Evolutionary conservation across 2,888 invertebrate genomes (phyloP).

Genomic region (Leptogaster cylindrica): DNA sequence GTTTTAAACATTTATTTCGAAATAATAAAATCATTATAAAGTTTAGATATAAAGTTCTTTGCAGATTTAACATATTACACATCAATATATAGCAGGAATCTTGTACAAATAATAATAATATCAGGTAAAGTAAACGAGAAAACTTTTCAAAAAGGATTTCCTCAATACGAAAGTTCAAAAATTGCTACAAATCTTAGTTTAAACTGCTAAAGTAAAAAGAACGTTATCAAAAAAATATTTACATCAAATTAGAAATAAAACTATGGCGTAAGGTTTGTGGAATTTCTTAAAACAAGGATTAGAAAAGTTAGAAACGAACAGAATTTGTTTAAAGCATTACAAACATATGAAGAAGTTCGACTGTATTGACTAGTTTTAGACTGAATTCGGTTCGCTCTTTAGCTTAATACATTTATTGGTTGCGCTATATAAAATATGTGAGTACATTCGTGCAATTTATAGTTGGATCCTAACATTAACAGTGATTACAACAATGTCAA

Average conservation of each 20-base stretch:
- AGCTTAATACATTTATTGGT: constrained; percentile 4
- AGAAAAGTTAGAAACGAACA: background rate
- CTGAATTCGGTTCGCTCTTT: constrained; percentile 13
- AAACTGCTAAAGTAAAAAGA: no score
- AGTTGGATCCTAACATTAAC: no score
- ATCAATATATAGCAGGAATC: constrained; percentile 2
- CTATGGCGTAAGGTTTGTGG: background rate
- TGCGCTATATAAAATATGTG: no score
- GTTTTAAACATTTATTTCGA: constrained; percentile 28
- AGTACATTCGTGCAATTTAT: no score
- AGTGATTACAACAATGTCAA: no score
- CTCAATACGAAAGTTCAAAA: no score
- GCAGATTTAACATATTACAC: constrained; percentile 16
- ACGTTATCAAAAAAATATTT: constrained; percentile 3
- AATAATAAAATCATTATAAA: constrained; percentile 8
- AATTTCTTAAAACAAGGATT: background rate
- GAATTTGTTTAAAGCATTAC: background rate
- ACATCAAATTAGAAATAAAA: background rate
- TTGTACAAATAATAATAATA: constrained; percentile 8
- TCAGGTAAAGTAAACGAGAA: constrained; percentile 19
- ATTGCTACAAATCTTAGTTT: no score
- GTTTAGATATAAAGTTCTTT: constrained; percentile 19
- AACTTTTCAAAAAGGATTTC: no score
- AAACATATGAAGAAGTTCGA: constrained; percentile 12
- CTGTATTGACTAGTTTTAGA: constrained; percentile 23